Evolutionary conservation across 2,888 invertebrate species (phyloP).

Genomic region (Andrena trimmerana): DNA sequence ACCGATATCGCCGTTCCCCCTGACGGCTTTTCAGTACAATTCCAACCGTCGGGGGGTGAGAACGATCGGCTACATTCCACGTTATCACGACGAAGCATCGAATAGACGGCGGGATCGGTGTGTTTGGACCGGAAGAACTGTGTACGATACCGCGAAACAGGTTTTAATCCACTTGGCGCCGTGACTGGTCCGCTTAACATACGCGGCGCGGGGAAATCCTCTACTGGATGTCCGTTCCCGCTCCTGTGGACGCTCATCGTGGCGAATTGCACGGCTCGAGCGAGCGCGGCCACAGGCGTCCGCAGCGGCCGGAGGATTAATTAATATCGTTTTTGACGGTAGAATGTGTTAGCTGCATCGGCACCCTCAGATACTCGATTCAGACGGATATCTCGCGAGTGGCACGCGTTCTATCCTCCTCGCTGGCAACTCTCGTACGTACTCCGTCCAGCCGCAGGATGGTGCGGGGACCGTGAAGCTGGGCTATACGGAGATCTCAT

Average conservation of each 20-base stretch:
- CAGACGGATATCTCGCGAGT: conserved; percentile 77
- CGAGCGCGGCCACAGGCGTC: not conserved
- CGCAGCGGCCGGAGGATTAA: not conserved
- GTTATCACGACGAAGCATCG: conserved; percentile 29
- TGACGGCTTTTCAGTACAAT: conserved; percentile 19
- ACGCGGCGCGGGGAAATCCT: not conserved
- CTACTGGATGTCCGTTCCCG: not conserved
- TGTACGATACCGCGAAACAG: conserved; percentile 31
- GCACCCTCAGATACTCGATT: conserved; percentile 41
- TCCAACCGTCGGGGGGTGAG: conserved; percentile 10
- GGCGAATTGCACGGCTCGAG: not conserved
- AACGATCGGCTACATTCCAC: conserved; percentile 20
- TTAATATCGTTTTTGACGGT: conserved; percentile 44
- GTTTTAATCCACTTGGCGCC: not conserved
- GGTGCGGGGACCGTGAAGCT: conserved; percentile 79
- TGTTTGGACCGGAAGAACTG: conserved; percentile 58
- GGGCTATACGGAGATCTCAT: conserved; percentile 96
- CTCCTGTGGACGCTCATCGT: too few relatives aligned
- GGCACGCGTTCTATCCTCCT: conserved; percentile 63
- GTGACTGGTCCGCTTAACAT: not conserved
- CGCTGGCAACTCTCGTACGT: conserved; percentile 72
- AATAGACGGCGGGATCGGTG: conserved; percentile 7
- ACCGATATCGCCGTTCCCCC: conserved; percentile 19
- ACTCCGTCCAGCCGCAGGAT: conserved; percentile 80
- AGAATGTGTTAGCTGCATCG: conserved; percentile 49